Evolutionary conservation across 2,797 vertebrate genomes (phyloP).

Genomic region (Silurus lanzhouensis): DNA sequence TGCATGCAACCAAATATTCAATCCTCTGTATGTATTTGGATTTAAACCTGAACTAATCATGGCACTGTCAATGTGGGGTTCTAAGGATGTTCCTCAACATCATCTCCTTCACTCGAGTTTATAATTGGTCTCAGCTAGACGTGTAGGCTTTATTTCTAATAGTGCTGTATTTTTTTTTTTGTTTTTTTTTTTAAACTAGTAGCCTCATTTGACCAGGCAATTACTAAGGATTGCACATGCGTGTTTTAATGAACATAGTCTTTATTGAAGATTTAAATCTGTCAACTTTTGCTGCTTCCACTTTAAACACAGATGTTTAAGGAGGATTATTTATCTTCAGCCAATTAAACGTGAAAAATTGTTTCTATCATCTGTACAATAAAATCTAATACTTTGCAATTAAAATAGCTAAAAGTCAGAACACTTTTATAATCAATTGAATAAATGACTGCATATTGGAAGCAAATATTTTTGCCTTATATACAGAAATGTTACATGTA

Average conservation of each 20-base stretch:
- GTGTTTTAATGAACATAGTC: background rate
- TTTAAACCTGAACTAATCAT: background rate
- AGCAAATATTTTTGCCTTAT: background rate
- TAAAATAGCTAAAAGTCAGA: background rate
- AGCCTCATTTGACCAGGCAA: background rate
- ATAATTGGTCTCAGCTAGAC: background rate
- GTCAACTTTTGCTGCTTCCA: no score
- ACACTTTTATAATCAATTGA: background rate
- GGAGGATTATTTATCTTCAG: background rate
- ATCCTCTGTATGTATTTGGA: background rate
- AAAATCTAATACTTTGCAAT: background rate
- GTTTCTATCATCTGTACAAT: background rate
- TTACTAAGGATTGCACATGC: background rate
- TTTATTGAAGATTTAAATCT: background rate
- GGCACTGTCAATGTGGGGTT: background rate
- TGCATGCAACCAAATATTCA: background rate
- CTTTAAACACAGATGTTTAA: background rate
- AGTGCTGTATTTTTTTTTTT: background rate
- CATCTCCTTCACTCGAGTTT: background rate
- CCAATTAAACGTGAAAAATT: background rate
- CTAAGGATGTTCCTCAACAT: background rate
- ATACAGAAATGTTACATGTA: background rate
- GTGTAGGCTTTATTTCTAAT: background rate
- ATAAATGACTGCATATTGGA: background rate
- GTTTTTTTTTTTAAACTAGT: background rate